Base-by-base conservation (phyloP, 2,113 vertebrate species). In the Macquaria australasica region DNA sequence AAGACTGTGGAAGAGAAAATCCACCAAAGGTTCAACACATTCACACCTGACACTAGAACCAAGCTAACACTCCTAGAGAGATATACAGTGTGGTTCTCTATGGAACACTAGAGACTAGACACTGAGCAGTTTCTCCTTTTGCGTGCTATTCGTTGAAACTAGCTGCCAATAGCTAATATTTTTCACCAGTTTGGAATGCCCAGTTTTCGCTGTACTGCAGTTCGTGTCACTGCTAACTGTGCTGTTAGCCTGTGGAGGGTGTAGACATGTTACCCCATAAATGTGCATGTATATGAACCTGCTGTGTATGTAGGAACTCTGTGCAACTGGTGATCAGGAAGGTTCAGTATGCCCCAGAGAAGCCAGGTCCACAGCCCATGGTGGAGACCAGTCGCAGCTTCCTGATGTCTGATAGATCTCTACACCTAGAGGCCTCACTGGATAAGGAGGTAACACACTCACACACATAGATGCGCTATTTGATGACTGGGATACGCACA, bases 261-360 rank as follows among this genome's bases (percentile, higher is more conserved):
- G 28, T 21, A 41, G 34, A 55, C 21, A 59, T 43, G 20, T 41
- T 10, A 31, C 31, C 21, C 11, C 5, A 6, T 51, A 6, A 31
- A 21, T 53, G 5, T 28, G 0, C 21, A 39, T 62, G 20, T 25
- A 41, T 43, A 21, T 60, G 34, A 62, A 51, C 56, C 56, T 73
- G 4, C 37, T 76, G 28, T 77, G 45, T 69, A 39, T 80, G 48
- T 79, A 97, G 97, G 94, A 97, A 97, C 88, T 97, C 97, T 0
- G 97, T 97, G 79, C 92, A 96, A 1, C 91, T 97, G 58, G 94
- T 97, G 55, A 97, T 97, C 88, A 92, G 97, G 82, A 97, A 97
- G 81, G 97, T 97, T 39, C 97, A 97, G 90, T 97, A 96, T 16
- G 97, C 97, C 34, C 97, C 97, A 0, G 97, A 97, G 93, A 97